Conservation (phyloP, 2,888 invertebrate genomes). For the Gastracanthus pulcherrimus region DNA sequence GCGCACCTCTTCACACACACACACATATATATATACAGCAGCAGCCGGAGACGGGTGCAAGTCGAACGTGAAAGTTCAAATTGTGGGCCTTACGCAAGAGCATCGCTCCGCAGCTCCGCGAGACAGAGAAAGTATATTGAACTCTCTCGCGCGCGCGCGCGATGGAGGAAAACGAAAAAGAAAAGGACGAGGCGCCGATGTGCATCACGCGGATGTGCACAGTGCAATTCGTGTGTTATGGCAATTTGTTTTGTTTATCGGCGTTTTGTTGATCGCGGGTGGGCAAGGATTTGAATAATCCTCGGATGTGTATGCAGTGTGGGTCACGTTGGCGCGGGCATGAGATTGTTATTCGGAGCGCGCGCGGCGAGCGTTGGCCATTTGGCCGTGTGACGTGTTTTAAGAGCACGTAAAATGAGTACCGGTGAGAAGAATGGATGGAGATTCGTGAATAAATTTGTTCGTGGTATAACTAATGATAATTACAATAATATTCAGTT, state of each 20-base stretch:
- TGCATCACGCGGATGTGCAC: constrained; percentile 2
- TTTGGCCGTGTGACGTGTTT: not conserved
- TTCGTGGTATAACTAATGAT: too few relatives aligned
- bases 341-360: not conserved
- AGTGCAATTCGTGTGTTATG: not conserved
- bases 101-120: not conserved
- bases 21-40: too few relatives aligned
- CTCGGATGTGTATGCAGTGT: not conserved
- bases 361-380: not conserved
- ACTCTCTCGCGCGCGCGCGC: constrained; percentile 39
- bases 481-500: too few relatives aligned
- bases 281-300: not conserved
- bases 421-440: not conserved
- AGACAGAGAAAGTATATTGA: constrained; percentile 62
- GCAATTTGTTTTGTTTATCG: not conserved
- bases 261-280: not conserved
- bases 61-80: constrained; percentile 71
- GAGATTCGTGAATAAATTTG: too few relatives aligned
- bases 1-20: not conserved
- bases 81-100: constrained; percentile 65
- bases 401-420: not conserved
- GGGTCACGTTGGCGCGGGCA: not conserved
- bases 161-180: not conserved
- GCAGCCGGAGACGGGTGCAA: constrained; percentile 33
- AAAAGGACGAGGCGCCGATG: not conserved